phyloP scores from a whole-genome alignment of 2,113 vertebrate genomes.

The Hemichromis elongatus region DNA sequence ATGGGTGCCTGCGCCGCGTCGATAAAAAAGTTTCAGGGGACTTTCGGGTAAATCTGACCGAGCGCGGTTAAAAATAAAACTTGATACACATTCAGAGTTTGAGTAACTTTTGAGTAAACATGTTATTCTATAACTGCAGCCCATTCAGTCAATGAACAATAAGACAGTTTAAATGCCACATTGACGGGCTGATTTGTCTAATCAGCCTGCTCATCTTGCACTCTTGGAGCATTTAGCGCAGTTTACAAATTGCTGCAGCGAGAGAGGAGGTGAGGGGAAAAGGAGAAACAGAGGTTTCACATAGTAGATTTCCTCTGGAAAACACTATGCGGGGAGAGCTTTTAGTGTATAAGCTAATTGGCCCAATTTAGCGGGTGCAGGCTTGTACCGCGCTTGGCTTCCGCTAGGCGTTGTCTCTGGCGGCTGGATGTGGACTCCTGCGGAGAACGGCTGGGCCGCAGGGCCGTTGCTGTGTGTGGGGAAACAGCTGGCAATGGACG shows the following conservation, averaged over 20 bases:
- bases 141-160: not conserved
- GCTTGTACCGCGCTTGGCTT: constrained; percentile 34
- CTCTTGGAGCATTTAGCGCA: not conserved
- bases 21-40: constrained; percentile 32
- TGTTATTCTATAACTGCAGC: not conserved
- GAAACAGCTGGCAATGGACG: constrained; percentile 64
- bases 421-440: constrained; percentile 56
- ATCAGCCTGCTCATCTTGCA: constrained; percentile 25
- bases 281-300: not conserved
- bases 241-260: not conserved
- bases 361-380: constrained; percentile 48
- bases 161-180: constrained; percentile 1
- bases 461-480: constrained; percentile 25
- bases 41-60: not conserved
- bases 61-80: not conserved
- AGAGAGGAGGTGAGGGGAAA: not conserved
- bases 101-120: constrained; percentile 3
- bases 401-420: constrained; percentile 42
- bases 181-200: constrained; percentile 17
- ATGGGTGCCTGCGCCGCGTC: not conserved
- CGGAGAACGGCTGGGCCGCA: constrained; percentile 43
- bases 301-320: not conserved
- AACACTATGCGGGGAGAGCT: not conserved
- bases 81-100: not conserved
- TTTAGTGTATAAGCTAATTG: constrained; percentile 54